These are phyloP conservation scores for Sebastes flavidus DNA, from an alignment of 2,797 vertebrate genomes.

Conservation along the genomic window DNA sequence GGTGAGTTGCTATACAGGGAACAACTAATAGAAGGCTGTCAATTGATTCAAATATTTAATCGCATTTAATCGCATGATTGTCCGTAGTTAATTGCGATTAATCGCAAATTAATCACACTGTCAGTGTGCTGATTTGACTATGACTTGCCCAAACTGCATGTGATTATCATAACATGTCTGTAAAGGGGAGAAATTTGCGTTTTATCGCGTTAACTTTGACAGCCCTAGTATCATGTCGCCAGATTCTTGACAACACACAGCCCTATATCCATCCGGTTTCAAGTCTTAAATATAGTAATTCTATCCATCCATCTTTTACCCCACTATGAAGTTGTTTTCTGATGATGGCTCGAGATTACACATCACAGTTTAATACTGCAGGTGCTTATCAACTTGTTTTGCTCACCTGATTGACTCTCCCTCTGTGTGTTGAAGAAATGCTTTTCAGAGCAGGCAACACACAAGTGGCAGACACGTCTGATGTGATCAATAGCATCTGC, in stretches of 20 bases:
- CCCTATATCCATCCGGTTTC: neutral
- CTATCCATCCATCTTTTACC: neutral
- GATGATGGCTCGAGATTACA: neutral
- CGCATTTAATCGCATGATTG: too few relatives aligned
- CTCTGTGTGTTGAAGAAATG: neutral
- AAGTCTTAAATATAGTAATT: neutral
- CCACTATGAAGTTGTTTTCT: neutral
- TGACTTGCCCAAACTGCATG: too few relatives aligned
- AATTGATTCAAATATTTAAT: accelerated
- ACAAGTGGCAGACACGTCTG: neutral
- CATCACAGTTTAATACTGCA: neutral
- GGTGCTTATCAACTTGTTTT: neutral
- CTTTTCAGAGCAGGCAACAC: neutral
- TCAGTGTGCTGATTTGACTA: too few relatives aligned
- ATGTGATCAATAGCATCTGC: neutral
- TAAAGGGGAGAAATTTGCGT: too few relatives aligned
- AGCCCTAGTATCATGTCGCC: too few relatives aligned
- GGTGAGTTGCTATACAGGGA: neutral
- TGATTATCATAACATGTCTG: too few relatives aligned
- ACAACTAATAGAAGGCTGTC: neutral
- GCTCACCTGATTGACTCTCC: slow-evolving; percentile 7
- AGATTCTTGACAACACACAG: too few relatives aligned
- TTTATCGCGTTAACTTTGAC: too few relatives aligned
- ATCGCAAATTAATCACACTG: too few relatives aligned
- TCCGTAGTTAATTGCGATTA: too few relatives aligned